phyloP scores from a whole-genome alignment of 2,888 invertebrate species.

The Chouioia cunea region DNA sequence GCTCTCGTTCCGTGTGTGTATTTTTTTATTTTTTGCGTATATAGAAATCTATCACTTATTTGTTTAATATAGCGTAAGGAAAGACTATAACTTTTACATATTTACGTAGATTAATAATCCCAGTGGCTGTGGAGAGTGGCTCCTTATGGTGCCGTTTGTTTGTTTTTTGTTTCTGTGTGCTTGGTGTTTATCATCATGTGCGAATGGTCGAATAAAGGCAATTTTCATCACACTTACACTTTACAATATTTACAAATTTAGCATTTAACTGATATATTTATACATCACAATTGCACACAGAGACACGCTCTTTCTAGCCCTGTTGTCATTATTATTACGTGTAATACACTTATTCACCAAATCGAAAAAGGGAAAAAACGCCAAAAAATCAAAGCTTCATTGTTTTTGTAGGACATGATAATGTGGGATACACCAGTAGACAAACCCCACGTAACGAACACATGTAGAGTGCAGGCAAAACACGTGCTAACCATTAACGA shows the following conservation, averaged over 20 bases:
- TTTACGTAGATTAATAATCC: conserved; percentile 37
- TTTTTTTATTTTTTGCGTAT: no score
- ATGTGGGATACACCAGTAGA: no score
- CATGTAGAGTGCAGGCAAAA: no score
- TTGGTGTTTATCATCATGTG: conserved; percentile 8
- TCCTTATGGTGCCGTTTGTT: conserved; percentile 12
- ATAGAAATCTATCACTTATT: conserved; percentile 1
- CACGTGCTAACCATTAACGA: no score
- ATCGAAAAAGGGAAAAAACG: conserved; percentile 40
- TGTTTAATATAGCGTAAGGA: conserved; percentile 35
- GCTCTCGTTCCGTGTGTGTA: no score
- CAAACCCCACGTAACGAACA: no score
- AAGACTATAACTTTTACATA: conserved; percentile 31
- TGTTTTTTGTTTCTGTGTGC: no score
- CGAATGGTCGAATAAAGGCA: conserved; percentile 25
- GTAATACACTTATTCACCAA: conserved; percentile 46
- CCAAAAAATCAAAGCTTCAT: no score
- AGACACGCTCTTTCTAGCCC: conserved; percentile 40
- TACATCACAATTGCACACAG: conserved; percentile 27
- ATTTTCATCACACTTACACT: conserved; percentile 27
- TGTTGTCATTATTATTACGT: conserved; percentile 49
- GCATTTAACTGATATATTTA: conserved; percentile 7
- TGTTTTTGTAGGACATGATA: no score
- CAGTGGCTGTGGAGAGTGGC: conserved; percentile 34
- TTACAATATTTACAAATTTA: conserved; percentile 32